phyloP scores from a whole-genome alignment of 2,797 vertebrate species.

The Phoeniculus purpureus region DNA sequence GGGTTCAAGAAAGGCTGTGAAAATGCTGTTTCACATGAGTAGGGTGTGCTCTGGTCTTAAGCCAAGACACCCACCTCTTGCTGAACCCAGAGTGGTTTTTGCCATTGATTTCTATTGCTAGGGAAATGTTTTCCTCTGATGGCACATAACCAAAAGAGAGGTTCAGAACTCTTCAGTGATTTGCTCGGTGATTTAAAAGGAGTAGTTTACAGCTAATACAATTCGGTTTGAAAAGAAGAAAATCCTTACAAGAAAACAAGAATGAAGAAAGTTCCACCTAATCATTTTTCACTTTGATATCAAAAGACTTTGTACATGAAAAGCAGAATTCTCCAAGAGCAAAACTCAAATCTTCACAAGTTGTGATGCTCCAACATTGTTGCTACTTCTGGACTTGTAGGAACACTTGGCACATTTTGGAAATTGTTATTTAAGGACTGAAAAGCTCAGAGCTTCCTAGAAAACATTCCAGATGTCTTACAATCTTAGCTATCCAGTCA shows the following conservation, averaged over 20 bases:
- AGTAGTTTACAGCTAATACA: neutral
- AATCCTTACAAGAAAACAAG: neutral
- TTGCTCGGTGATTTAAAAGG: neutral
- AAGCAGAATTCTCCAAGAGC: neutral
- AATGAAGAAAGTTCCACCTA: neutral
- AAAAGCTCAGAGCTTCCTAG: neutral
- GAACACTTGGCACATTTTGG: neutral
- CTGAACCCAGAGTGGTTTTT: neutral
- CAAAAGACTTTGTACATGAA: neutral
- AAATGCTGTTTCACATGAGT: neutral
- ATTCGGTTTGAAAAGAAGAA: neutral
- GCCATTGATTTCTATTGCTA: neutral
- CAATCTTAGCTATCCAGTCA: neutral
- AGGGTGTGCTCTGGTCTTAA: neutral
- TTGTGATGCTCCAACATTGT: neutral
- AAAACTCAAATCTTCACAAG: neutral
- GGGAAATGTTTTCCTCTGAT: neutral
- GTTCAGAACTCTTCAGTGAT: neutral
- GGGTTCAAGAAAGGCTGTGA: neutral
- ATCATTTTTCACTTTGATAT: neutral
- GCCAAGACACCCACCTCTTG: neutral
- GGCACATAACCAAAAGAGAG: neutral
- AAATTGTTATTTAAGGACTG: neutral
- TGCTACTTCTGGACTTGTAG: neutral
- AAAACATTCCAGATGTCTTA: neutral